Percentiles rank a stretch among this genome's conserved stretches.
phyloP scores from a whole-genome alignment of 30 jellyfish, hydroid and myxozoan genomes.

The Morbakka virulenta region DNA sequence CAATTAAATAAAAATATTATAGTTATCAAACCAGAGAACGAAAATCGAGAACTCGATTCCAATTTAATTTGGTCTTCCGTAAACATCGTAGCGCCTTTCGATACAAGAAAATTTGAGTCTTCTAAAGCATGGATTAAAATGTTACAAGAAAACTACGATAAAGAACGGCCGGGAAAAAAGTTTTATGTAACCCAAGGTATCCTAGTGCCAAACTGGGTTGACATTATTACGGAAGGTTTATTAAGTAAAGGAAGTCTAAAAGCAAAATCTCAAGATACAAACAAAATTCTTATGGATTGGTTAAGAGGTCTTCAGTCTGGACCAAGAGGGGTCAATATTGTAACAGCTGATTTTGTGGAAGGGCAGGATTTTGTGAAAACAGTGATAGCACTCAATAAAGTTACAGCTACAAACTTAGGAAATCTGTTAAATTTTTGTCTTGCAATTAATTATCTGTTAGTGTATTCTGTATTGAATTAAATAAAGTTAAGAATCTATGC shows the following conservation, averaged over 20 bases:
- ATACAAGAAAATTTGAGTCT: not conserved
- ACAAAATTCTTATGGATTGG: not conserved
- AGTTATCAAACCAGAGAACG: not conserved
- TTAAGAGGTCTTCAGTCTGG: not conserved
- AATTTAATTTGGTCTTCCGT: not conserved
- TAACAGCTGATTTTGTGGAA: not conserved
- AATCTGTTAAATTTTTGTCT: too few relatives aligned
- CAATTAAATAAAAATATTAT: too few relatives aligned
- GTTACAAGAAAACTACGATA: not conserved
- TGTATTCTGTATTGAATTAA: too few relatives aligned
- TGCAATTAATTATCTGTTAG: too few relatives aligned
- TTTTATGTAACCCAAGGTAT: slow-evolving; percentile 82
- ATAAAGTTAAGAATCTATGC: too few relatives aligned
- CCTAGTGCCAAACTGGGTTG: slow-evolving; percentile 68
- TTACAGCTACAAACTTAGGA: too few relatives aligned
- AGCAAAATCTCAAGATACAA: not conserved
- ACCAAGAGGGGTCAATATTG: not conserved
- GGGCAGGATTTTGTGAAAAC: not conserved
- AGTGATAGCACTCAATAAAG: not conserved
- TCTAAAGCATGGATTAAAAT: not conserved
- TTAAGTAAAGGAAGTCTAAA: slow-evolving; percentile 2
- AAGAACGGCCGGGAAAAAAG: not conserved
- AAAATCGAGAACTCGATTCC: too few relatives aligned
- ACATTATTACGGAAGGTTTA: slow-evolving; percentile 50
- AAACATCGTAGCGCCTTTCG: not conserved